Base-by-base conservation (phyloP, 92 coral and sea anemone species). In the Palythoa heliodiscus region DNA sequence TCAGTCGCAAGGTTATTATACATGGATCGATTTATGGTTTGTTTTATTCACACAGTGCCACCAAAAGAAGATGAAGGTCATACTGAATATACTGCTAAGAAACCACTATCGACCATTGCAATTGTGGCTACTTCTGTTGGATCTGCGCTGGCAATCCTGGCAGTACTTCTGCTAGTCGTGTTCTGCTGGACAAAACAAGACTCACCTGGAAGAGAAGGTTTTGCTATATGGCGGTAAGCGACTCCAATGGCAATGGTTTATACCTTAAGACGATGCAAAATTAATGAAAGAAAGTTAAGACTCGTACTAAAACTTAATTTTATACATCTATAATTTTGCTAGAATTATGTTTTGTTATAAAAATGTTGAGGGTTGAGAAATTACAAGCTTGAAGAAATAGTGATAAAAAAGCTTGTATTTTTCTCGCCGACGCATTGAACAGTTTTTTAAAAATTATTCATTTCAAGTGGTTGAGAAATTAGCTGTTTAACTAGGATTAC, bases 181-280 rank as follows among this genome's bases (percentile, higher is more conserved):
- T 14, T 80, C 43, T 80, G 74, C 60, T 66, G 54, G 7, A 66
- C 73, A 47, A 43, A 60, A 47, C 24, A 25, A 25, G 20, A 50
- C 19, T 37, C 73, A 5, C 40, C 73, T 8, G 35, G 58, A 66
- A 43, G 40, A 80, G 84, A 11, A 12, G 58, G 72, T 15, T 50
- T 70, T 40, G 58, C 74, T 24, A 14, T 80, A 66, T 80, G 72
- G 61, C 61, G 80, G 84, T 80, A 80, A 80, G 84, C 5, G 40
- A 22, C 9, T 1, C 29, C 11, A 17, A 37, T 29, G 3, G 11
- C 11, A 17, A 37, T 29, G 35, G 35, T 29, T 29, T 29, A 29
- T 29, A 29, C 1, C 35, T 29, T 29, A 29, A 29, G 35, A 0
- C 35, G 35, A 29, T 29, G 9, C 3, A 25, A 4, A 14, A 61